Conservation (phyloP, 2,113 vertebrate genomes). For the Labeo rohita region DNA sequence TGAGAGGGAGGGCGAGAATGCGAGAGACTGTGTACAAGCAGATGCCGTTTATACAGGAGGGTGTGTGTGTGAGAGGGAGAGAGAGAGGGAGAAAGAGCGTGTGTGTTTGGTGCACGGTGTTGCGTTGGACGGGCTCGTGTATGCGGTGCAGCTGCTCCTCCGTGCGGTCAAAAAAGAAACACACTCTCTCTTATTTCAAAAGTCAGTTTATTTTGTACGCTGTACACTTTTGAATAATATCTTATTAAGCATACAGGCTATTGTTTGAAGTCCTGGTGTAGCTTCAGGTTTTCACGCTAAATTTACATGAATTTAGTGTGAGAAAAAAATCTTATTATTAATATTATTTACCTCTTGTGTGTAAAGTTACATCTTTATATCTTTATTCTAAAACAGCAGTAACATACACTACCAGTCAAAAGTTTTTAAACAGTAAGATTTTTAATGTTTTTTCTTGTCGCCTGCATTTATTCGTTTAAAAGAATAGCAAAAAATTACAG, state of each 20-base stretch:
- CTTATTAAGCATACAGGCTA: background rate
- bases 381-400: too few species aligned
- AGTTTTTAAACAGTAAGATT: too few species aligned
- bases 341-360: too few species aligned
- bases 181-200: background rate
- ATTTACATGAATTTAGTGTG: too few species aligned
- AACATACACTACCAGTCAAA: too few species aligned
- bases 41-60: slow-evolving; percentile 22
- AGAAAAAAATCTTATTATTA: too few species aligned
- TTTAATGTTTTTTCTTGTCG: too few species aligned
- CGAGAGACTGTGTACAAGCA: slow-evolving; percentile 6
- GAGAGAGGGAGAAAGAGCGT: background rate
- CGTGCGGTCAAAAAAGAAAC: slow-evolving; percentile 24
- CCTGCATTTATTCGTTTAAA: too few species aligned
- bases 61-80: slow-evolving; percentile 1
- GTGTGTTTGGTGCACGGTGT: background rate
- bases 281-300: too few species aligned
- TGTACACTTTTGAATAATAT: background rate
- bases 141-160: slow-evolving; percentile 47
- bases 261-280: background rate
- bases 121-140: background rate
- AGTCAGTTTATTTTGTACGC: background rate
- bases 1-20: slow-evolving; percentile 11
- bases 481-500: too few species aligned
- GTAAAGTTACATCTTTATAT: too few species aligned